These are phyloP conservation scores for Euplagia quadripunctaria DNA, from an alignment of 2,888 invertebrate genomes.

Conservation along the genomic window DNA sequence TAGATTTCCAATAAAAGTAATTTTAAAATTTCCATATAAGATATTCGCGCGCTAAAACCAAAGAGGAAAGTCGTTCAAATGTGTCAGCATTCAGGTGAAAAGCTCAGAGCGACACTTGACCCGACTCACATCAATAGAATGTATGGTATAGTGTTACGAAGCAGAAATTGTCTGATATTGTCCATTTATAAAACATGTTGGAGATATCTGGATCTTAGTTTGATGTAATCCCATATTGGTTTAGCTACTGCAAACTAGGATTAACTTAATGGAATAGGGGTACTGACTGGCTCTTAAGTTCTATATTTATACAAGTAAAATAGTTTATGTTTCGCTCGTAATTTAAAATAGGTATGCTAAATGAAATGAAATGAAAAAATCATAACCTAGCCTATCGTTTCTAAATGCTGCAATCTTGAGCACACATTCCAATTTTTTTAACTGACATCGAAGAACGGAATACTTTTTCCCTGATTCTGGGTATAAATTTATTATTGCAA, in stretches of 20 bases:
- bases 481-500: not conserved
- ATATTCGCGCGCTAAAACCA: not conserved
- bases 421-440: too few relatives aligned
- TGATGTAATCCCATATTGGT: not conserved
- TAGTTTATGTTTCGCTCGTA: too few relatives aligned
- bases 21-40: not conserved
- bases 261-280: not conserved
- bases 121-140: slow-evolving; percentile 1
- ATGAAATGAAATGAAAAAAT: too few relatives aligned
- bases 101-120: not conserved
- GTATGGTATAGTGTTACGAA: not conserved
- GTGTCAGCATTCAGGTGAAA: not conserved
- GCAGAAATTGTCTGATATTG: not conserved
- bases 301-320: too few relatives aligned
- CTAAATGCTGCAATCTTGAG: too few relatives aligned
- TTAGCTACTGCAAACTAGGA: not conserved
- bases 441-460: too few relatives aligned
- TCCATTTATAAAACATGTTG: not conserved
- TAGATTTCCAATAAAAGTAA: too few relatives aligned
- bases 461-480: too few relatives aligned
- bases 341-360: too few relatives aligned
- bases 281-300: not conserved
- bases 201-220: not conserved
- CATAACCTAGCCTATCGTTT: too few relatives aligned
- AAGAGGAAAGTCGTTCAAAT: not conserved